Base-by-base conservation (phyloP, 2,888 invertebrate genomes). In the Callyntrura sp. region DNA sequence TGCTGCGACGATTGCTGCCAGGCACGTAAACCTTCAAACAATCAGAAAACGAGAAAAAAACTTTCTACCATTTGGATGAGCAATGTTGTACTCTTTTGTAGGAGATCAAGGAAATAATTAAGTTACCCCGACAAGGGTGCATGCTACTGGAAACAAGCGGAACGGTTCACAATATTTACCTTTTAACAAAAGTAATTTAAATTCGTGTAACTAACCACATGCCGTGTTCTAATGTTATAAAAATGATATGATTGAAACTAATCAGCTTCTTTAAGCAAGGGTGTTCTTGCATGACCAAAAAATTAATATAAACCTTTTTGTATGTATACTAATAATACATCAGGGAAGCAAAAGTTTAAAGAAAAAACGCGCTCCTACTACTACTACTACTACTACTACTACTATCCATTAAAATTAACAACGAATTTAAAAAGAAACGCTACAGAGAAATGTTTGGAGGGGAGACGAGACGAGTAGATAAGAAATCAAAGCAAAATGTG, bases 401-500 rank as follows among this genome's bases (percentile, higher is more conserved):
- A 12, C 43, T 4, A 11, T 73, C 73, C 23, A 73, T 23, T 48
- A 20, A 73, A 73, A 73, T 73, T 48, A 73, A 70, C 43, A 17
- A 70, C 43, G 17, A 73, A 48, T 23, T 48, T 62, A 17, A 81
- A 35, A 60, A 35, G 35, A 35, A 2, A 35, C 35, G 35, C 35
- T 35, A 81, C 17, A n/a, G n/a, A n/a, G n/a, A n/a, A n/a, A n/a
- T 57, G 57, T 12, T 62, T 45, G 12, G 48, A 45, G 35, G 35
- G 14, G 68, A 43, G 35, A 9, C 14, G 45, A 43, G 20, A n/a
- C 35, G 76, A 60, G 85, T 60, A 76, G 85, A 85, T 76, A 76
- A 76, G 76, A 62, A 83, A 55, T 6, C 9, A 68, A 28, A 25
- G 70, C n/a, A 85, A 73, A 86, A 86, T 79, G 65, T 79, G 51